Evolutionary conservation across 2,888 invertebrate species (phyloP), one percentile per base, ranked within the genome.

Genomic region (Pristionchus entomophagus): DNA sequence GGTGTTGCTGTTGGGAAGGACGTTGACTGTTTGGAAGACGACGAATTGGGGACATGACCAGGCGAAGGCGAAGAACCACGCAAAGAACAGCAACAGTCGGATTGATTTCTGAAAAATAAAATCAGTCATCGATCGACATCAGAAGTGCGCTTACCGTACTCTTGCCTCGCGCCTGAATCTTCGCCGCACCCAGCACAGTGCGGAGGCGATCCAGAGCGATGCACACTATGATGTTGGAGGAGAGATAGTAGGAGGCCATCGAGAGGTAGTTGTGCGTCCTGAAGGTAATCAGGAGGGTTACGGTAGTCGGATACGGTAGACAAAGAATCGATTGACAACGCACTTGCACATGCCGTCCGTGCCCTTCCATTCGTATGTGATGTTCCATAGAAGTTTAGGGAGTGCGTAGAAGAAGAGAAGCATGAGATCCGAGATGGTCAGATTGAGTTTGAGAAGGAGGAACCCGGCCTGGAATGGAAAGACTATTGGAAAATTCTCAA

Each of bases 191-290:
- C 14, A 93, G 80, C 10, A 93, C 93, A 51, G 92, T 93, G 32
- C 91, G 78, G 26, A 93, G 88, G 35, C 93, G 87, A 84, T 93
- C 93, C 35, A 93, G 78, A 0, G 93, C 92, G 38, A 93, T 92
- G 86, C 92, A 92, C 80, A 93, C 91, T 53, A 93, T 90, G 19
- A 93, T 91, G 86, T 93, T 93, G 0, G 93, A 92, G 22, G 91
- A 91, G 77, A 91, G 87, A 87, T 93, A 93, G 32, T 93, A 88
- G 1, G 92, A 88, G 88, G 92, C 90, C 89, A 93, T 91, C n/a
- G 91, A 90, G 80, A 91, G 87, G 87, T 91, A 92, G 85, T 91
- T 89, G 87, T 91, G 91, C 45, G 88, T 35, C 32, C 69, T 84
- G 45, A 65, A 53, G 2, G 19, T 45, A 35, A 32, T 29, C n/a